Evolutionary conservation across 2,888 invertebrate genomes (phyloP).

Genomic region (Andrena trimmerana): DNA sequence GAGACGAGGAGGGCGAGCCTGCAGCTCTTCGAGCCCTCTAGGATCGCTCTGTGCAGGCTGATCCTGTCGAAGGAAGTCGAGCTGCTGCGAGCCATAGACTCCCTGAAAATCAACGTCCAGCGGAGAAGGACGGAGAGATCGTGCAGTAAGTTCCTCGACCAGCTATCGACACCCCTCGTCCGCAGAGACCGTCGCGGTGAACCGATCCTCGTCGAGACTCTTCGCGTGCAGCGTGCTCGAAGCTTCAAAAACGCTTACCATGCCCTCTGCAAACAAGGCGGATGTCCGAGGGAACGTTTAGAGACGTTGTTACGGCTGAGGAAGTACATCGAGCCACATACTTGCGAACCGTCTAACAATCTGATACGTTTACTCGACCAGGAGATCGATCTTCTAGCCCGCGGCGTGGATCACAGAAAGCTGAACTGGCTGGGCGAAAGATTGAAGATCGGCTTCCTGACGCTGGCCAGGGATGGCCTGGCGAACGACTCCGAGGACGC

Average conservation of each 20-base stretch:
- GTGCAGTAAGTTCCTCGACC: conserved; percentile 88
- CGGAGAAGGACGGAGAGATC: conserved; percentile 88
- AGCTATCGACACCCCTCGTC: conserved; percentile 90
- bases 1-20: conserved; percentile 79
- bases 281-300: conserved; percentile 88
- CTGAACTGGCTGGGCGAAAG: conserved; percentile 89
- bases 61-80: conserved; percentile 92
- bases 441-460: conserved; percentile 81
- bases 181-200: conserved; percentile 91
- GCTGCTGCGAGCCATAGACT: conserved; percentile 89
- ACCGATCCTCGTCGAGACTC: conserved; percentile 92
- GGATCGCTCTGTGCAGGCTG: conserved; percentile 89
- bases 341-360: conserved; percentile 87
- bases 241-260: conserved; percentile 91
- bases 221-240: conserved; percentile 92
- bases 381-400: conserved; percentile 89
- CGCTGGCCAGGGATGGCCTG: conserved; percentile 52
- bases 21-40: conserved; percentile 73
- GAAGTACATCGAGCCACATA: conserved; percentile 88
- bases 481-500: conserved; percentile 19
- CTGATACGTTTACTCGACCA: conserved; percentile 89
- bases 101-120: conserved; percentile 88
- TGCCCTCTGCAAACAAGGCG: conserved; percentile 87
- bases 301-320: conserved; percentile 90
- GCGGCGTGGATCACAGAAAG: conserved; percentile 87